Evolutionary conservation across 2,113 vertebrate species (phyloP), one percentile per base, ranked within the genome.

Genomic region (Raja brachyura): DNA sequence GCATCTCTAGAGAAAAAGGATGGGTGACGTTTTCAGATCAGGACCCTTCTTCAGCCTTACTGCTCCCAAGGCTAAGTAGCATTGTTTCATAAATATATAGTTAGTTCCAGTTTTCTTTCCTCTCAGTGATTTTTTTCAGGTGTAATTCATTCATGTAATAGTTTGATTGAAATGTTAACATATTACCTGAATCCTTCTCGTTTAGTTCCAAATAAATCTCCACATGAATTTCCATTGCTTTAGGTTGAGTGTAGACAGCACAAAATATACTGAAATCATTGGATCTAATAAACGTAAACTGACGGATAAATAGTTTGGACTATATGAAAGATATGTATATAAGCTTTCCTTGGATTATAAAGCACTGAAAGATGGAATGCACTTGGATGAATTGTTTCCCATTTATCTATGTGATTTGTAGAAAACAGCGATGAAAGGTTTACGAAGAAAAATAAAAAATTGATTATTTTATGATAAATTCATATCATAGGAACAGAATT

Each of bases 51-150:
- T n/a, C n/a, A n/a, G n/a, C n/a, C n/a, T n/a, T n/a, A n/a, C n/a
- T n/a, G n/a, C n/a, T n/a, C n/a, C n/a, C n/a, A 73, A 54, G 66
- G 66, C 7, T 63, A 63, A 61, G 16, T 86, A 63, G 18, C 28
- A 63, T 61, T n/a, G 31, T 73, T 73, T 28, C 33, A 73, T 68
- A 63, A 68, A 70, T 90, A 70, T 48, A 73, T 31, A 92, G 22
- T 73, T 54, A 25, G 66, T 73, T 48, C 66, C 39, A 48, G 63
- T 54, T 86, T 86, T 63, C 83, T 63, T 86, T 59, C n/a, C n/a
- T n/a, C n/a, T n/a, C n/a, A n/a, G n/a, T n/a, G n/a, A 61, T 31
- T 90, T 10, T 70, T 90, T 90, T 90, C 63, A 39, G 81, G 63
- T 39, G n/a, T 33, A 33, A 8, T n/a, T 22, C 33, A 63, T 33